These are phyloP conservation scores for Phaedon cochleariae DNA, from an alignment of 2,888 invertebrate genomes.

Conservation along the genomic window DNA sequence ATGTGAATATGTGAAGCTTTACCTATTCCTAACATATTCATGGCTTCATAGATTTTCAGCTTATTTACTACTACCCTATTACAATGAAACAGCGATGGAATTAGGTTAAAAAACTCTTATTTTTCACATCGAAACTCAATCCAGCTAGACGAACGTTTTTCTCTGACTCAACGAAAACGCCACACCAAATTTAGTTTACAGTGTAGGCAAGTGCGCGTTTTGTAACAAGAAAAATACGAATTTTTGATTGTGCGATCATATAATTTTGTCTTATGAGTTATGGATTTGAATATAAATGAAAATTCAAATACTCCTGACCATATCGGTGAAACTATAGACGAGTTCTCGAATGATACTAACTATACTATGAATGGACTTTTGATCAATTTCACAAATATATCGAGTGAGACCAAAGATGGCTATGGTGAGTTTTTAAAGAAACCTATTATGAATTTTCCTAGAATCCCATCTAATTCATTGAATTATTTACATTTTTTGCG, in stretches of 20 bases:
- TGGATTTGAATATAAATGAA: constrained; percentile 32
- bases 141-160: constrained; percentile 5
- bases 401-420: constrained; percentile 31
- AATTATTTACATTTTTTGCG: no score
- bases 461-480: no score
- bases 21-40: constrained; percentile 26
- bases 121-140: constrained; percentile 17
- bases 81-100: constrained; percentile 6
- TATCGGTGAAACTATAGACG: constrained; percentile 36
- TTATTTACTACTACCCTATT: constrained; percentile 23
- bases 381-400: constrained; percentile 33
- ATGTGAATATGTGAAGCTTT: constrained; percentile 27
- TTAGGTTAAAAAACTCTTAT: not conserved
- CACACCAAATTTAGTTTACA: not conserved
- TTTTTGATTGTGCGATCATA: not conserved
- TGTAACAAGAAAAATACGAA: not conserved
- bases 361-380: constrained; percentile 43
- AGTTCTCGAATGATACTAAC: constrained; percentile 22
- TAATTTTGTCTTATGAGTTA: not conserved
- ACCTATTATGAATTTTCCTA: not conserved
- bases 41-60: constrained; percentile 35
- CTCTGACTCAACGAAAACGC: not conserved
- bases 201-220: not conserved
- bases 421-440: constrained; percentile 33
- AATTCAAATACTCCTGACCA: constrained; percentile 32